These are phyloP conservation scores for Netelia inedita DNA, from an alignment of 2,888 invertebrate genomes.

Conservation along the genomic window DNA sequence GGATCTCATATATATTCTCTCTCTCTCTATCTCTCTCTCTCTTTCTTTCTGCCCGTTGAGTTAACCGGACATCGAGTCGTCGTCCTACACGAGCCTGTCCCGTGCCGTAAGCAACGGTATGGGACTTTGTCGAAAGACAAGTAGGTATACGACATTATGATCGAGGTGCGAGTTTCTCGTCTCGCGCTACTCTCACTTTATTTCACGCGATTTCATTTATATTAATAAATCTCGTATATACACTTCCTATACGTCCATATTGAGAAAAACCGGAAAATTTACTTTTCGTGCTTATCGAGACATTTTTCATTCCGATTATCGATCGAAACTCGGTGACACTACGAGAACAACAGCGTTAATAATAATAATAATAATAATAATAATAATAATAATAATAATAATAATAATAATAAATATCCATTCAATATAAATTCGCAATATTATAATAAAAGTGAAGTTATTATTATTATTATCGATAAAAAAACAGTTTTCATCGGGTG, in stretches of 20 bases:
- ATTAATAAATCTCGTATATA: not conserved
- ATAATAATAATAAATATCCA: not conserved
- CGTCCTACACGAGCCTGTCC: not conserved
- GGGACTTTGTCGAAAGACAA: constrained; percentile 13
- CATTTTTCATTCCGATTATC: not conserved
- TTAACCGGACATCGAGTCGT: not conserved
- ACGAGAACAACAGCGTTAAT: not conserved
- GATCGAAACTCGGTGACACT: not conserved
- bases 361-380: not conserved
- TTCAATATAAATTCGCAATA: not conserved
- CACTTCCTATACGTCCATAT: not conserved
- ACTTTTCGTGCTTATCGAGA: not conserved
- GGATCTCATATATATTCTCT: constrained; percentile 7
- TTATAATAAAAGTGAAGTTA: too few relatives aligned
- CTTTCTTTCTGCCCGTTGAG: not conserved
- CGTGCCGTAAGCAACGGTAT: not conserved
- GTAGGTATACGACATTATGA: not conserved
- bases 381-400: not conserved
- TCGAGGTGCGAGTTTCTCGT: constrained; percentile 18
- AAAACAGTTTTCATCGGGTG: not conserved
- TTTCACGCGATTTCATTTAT: not conserved
- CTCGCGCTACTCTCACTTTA: constrained; percentile 16
- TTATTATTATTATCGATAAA: not conserved
- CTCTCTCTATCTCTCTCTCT: too few relatives aligned
- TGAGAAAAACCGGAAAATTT: not conserved